These are phyloP conservation scores for Tylochromis polylepis DNA, from an alignment of 2,113 vertebrate genomes.

Conservation along the genomic window DNA sequence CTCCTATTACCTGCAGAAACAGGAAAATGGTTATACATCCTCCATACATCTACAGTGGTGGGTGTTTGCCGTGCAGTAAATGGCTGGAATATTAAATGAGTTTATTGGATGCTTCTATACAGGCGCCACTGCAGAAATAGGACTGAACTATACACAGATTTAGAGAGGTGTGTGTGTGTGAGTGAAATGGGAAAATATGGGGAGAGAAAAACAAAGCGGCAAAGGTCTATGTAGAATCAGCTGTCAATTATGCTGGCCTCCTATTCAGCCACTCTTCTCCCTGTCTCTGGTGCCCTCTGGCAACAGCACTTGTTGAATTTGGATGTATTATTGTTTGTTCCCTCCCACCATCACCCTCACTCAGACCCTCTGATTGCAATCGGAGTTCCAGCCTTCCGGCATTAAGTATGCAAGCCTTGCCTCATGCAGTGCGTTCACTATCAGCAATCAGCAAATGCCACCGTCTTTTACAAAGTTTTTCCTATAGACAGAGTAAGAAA, in stretches of 20 bases:
- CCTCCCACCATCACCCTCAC: slow-evolving; percentile 4
- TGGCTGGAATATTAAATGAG: slow-evolving; percentile 41
- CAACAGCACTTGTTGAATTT: slow-evolving; percentile 51
- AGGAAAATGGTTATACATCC: slow-evolving; percentile 23
- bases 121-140: not conserved
- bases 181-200: not conserved
- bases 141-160: slow-evolving; percentile 53
- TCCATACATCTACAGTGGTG: slow-evolving; percentile 19
- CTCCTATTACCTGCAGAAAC: slow-evolving; percentile 31
- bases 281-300: slow-evolving; percentile 19
- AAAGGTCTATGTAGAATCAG: slow-evolving; percentile 34
- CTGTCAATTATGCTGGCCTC: slow-evolving; percentile 31
- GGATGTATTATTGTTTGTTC: slow-evolving; percentile 37
- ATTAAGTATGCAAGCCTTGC: slow-evolving; percentile 47
- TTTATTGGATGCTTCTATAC: not conserved
- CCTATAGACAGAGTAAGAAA: not conserved
- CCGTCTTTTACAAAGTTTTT: not conserved
- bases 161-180: not conserved
- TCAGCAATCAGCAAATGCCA: slow-evolving; percentile 58
- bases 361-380: slow-evolving; percentile 58
- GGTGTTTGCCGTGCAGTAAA: slow-evolving; percentile 19
- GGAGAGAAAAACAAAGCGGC: slow-evolving; percentile 4
- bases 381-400: slow-evolving; percentile 14
- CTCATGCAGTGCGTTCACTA: slow-evolving; percentile 23
- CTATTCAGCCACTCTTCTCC: not conserved